Conservation (phyloP, 2,888 invertebrate species). For the Mimumesa dahlbomi region DNA sequence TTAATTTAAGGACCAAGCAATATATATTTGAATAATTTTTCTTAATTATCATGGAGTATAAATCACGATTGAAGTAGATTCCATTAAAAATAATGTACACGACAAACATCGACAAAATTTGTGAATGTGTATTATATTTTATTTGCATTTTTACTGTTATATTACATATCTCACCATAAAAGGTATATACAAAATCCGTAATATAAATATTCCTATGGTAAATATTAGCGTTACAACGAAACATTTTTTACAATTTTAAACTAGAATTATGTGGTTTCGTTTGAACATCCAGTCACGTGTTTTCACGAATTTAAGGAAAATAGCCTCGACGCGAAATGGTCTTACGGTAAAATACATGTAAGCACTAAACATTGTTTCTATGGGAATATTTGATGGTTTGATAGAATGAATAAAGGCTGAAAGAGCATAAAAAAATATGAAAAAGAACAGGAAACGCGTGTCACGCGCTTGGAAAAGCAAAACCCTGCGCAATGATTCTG, state of each 20-base stretch:
- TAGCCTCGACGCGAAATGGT: constrained; percentile 2
- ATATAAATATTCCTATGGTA: neutral
- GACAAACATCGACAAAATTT: too few relatives aligned
- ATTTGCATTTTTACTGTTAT: too few relatives aligned
- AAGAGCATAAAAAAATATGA: constrained; percentile 11
- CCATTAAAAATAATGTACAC: too few relatives aligned
- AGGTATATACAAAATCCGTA: neutral
- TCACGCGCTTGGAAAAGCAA: constrained; percentile 67
- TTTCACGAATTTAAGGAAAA: constrained; percentile 1
- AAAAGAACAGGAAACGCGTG: constrained; percentile 62
- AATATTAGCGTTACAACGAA: neutral
- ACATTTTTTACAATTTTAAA: neutral
- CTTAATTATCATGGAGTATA: too few relatives aligned
- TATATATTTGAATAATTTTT: too few relatives aligned
- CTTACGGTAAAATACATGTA: neutral
- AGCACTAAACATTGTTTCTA: neutral
- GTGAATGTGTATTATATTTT: too few relatives aligned
- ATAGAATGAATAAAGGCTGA: neutral
- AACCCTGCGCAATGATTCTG: constrained; percentile 46
- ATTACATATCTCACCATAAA: too few relatives aligned
- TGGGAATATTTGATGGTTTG: constrained; percentile 9
- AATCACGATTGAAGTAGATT: too few relatives aligned
- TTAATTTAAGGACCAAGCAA: too few relatives aligned
- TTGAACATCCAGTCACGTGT: constrained; percentile 46
- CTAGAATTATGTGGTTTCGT: neutral